Evolutionary conservation across 35 echinoderm and acorn worm genomes (phyloP).

Genomic region (Lytechinus pictus): DNA sequence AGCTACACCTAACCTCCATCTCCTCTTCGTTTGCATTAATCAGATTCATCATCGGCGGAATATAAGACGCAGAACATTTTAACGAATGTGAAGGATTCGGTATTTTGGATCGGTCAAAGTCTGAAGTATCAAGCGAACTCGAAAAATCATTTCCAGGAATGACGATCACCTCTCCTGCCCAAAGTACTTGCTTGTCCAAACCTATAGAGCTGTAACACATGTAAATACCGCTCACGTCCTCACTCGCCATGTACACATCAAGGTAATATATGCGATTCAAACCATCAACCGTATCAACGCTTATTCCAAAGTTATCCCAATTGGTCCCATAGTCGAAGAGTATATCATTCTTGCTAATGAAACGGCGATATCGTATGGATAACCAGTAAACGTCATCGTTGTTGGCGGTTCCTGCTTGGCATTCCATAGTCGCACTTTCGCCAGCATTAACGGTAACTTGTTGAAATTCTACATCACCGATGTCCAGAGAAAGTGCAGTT

Average conservation of each 20-base stretch:
- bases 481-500: not conserved
- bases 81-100: not conserved
- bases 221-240: not conserved
- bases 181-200: not conserved
- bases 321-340: not conserved
- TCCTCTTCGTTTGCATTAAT: not conserved
- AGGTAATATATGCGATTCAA: not conserved
- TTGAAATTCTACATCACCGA: not conserved
- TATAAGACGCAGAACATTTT: not conserved
- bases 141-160: not conserved
- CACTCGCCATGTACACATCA: not conserved
- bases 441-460: conserved; percentile 1
- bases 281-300: not conserved
- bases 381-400: conserved; percentile 12
- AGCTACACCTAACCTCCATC: conserved; percentile 37
- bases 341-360: conserved; percentile 29
- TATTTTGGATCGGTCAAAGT: not conserved
- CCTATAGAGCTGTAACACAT: not conserved
- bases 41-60: conserved; percentile 33
- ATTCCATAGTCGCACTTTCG: not conserved
- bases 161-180: not conserved
- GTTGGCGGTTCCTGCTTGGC: not conserved
- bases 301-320: not conserved
- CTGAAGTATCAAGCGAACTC: not conserved
- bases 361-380: not conserved